Percentiles rank a stretch among this genome's conserved stretches.
Evolutionary conservation across 2,797 vertebrate species (phyloP).

Genomic region (Eulemur coronatus): DNA sequence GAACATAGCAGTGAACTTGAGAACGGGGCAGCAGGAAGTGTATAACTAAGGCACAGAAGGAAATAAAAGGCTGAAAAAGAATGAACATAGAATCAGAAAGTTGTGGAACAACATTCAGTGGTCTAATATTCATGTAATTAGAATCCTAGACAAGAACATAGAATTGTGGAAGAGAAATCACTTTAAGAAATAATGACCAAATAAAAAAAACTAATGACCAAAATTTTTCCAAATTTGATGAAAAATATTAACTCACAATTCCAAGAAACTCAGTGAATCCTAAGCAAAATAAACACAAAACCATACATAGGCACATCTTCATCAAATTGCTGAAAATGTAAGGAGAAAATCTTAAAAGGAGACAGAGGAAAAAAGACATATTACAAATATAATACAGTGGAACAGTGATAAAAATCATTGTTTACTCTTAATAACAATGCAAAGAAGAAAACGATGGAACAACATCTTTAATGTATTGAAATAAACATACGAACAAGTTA

Average conservation of each 20-base stretch:
- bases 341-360: not conserved
- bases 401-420: not conserved
- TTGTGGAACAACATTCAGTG: not conserved
- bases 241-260: not conserved
- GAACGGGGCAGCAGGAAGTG: not conserved
- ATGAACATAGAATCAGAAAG: not conserved
- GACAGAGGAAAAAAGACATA: not conserved
- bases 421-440: not conserved
- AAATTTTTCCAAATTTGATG: not conserved
- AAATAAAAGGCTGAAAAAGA: not conserved
- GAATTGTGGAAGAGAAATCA: not conserved
- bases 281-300: not conserved
- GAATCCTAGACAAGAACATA: not conserved
- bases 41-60: not conserved
- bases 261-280: not conserved
- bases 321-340: not conserved
- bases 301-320: not conserved
- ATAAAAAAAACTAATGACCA: not conserved
- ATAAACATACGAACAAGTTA: not conserved
- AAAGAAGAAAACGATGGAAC: not conserved
- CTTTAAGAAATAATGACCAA: not conserved
- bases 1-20: not conserved
- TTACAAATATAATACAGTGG: not conserved
- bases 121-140: not conserved
- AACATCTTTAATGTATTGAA: not conserved